phyloP scores from a whole-genome alignment of 1,140 invertebrate species.

The Lamellibrachia luymesi region DNA sequence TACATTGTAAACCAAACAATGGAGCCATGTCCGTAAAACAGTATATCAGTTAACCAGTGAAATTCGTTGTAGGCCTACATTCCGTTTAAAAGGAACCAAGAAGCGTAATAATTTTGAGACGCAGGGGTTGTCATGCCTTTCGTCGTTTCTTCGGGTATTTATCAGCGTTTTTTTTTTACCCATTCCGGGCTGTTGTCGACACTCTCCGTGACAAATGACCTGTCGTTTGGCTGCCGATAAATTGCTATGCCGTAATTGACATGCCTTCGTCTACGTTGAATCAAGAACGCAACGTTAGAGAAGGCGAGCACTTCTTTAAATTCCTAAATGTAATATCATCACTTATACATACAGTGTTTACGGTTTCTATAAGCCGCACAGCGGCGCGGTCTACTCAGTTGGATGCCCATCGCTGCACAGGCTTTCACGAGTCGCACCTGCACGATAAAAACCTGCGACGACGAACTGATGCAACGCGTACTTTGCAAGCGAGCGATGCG shows the following conservation, averaged over 20 bases:
- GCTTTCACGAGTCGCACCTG: neutral
- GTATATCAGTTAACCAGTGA: too few relatives aligned
- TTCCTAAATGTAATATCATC: slow-evolving; percentile 2
- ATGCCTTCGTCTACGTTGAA: neutral
- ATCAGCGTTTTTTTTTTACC: neutral
- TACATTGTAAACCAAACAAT: too few relatives aligned
- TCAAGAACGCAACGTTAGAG: neutral
- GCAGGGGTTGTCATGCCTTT: neutral
- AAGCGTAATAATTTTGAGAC: neutral
- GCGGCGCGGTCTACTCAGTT: neutral
- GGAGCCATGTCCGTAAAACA: too few relatives aligned
- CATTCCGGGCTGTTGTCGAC: neutral
- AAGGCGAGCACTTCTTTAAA: neutral
- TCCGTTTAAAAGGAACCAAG: neutral
- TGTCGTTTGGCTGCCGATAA: neutral
- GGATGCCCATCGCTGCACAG: neutral
- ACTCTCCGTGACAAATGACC: neutral
- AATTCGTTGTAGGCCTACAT: too few relatives aligned
- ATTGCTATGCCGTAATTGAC: neutral
- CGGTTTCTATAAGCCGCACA: neutral
- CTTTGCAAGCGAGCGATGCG: neutral
- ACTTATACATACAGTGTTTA: neutral
- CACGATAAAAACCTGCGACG: neutral
- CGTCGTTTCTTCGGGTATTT: neutral
- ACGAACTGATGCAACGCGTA: neutral